A percentile compares a stretch with the other conserved stretches of the same genome.
phyloP scores from a whole-genome alignment of 2,888 invertebrate genomes.

The Himalopsyche anomala region DNA sequence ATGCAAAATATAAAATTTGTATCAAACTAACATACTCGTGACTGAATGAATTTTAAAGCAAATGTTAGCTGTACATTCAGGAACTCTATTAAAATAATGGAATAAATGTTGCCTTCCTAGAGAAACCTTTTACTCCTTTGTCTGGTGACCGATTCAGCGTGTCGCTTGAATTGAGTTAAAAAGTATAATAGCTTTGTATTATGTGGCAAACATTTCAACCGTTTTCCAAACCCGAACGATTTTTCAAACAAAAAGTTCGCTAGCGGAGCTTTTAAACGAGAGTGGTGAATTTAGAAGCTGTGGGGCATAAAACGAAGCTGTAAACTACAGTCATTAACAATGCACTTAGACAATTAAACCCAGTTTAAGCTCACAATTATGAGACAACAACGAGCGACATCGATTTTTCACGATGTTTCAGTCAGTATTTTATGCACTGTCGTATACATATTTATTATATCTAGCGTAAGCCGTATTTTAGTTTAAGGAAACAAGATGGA shows the following conservation, averaged over 20 bases:
- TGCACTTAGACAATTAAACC: constrained; percentile 16
- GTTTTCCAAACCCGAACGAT: neutral
- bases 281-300: constrained; percentile 2
- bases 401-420: neutral
- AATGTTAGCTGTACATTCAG: too few species aligned
- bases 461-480: too few species aligned
- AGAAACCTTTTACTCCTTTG: neutral
- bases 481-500: too few species aligned
- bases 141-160: neutral
- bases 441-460: too few species aligned
- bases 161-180: neutral
- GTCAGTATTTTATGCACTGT: too few species aligned
- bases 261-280: constrained; percentile 12
- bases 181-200: neutral
- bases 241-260: constrained; percentile 1
- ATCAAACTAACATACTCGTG: too few species aligned
- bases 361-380: neutral
- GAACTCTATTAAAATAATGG: too few species aligned
- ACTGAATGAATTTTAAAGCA: too few species aligned
- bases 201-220: neutral
- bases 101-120: too few species aligned
- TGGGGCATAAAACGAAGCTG: constrained; percentile 1
- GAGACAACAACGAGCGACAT: neutral
- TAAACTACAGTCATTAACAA: constrained; percentile 10
- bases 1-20: too few species aligned